These are phyloP conservation scores for Leptinotarsa peninsularis DNA, from an alignment of 2,888 invertebrate species.

Conservation along the genomic window DNA sequence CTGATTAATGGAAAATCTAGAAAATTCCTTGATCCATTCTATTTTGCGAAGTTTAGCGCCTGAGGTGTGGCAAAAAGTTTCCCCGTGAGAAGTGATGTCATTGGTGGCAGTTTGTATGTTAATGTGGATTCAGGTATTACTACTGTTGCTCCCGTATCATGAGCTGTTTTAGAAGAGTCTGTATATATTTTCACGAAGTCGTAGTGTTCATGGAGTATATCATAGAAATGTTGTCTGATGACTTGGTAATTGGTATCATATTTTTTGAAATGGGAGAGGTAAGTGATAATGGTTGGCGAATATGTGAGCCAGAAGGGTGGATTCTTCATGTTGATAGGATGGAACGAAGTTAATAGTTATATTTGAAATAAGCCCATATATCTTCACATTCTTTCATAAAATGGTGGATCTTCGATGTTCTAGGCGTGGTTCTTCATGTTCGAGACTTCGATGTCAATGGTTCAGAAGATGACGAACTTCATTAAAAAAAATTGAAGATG, in stretches of 20 bases:
- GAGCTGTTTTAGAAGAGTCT: not conserved
- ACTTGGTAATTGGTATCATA: not conserved
- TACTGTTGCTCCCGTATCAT: not conserved
- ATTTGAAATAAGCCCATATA: constrained; percentile 20
- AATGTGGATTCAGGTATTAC: not conserved
- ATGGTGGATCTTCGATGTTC: not conserved
- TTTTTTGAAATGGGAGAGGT: constrained; percentile 18
- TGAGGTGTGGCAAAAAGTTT: not conserved
- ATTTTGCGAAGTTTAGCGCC: not conserved
- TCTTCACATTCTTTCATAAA: constrained; percentile 18
- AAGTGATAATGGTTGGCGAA: constrained; percentile 6
- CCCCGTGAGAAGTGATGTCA: not conserved
- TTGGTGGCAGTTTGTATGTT: not conserved
- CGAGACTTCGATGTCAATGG: too few relatives aligned
- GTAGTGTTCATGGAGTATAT: constrained; percentile 2
- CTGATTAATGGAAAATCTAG: not conserved
- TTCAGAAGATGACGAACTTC: too few relatives aligned
- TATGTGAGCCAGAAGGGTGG: constrained; percentile 3
- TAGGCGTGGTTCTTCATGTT: too few relatives aligned
- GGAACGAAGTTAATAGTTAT: not conserved
- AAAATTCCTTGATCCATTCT: not conserved
- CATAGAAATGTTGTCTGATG: not conserved
- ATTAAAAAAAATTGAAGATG: too few relatives aligned
- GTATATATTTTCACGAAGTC: constrained; percentile 9
- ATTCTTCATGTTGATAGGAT: constrained; percentile 10